phyloP scores from a whole-genome alignment of 2,888 invertebrate species.

The Pseudanteris insignis region DNA sequence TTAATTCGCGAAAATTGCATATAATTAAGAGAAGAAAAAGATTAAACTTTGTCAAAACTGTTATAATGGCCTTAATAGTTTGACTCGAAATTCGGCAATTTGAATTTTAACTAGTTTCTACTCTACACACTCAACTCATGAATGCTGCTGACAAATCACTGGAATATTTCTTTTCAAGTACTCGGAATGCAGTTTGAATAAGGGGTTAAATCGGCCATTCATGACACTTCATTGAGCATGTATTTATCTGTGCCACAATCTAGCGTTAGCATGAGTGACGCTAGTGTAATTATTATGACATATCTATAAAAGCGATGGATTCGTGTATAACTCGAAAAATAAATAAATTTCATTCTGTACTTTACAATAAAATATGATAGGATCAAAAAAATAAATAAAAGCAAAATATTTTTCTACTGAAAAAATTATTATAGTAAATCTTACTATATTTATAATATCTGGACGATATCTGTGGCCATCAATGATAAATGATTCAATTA shows the following conservation, averaged over 20 bases:
- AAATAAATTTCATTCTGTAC: no score
- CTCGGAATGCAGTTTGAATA: conserved; percentile 24
- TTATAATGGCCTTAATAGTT: conserved; percentile 26
- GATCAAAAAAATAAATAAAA: no score
- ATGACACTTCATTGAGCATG: conserved; percentile 8
- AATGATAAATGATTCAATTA: no score
- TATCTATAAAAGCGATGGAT: no score
- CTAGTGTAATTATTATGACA: no score
- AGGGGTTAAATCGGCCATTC: conserved; percentile 19
- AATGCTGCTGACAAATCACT: conserved; percentile 28
- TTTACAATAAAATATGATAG: no score
- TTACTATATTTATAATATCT: no score
- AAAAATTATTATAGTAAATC: no score
- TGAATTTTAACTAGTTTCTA: conserved; percentile 36
- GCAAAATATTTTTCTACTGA: no score
- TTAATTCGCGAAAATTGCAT: conserved; percentile 7
- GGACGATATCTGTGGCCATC: no score
- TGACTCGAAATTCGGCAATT: conserved; percentile 24
- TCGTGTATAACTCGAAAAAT: no score
- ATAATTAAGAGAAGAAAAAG: conserved; percentile 15
- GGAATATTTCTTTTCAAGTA: conserved; percentile 34
- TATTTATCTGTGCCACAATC: conserved; percentile 12
- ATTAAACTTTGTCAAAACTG: conserved; percentile 10
- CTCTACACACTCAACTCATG: conserved; percentile 27
- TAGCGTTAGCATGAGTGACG: no score